Base-by-base conservation (phyloP, 2,113 vertebrate genomes). In the Caretta caretta region DNA sequence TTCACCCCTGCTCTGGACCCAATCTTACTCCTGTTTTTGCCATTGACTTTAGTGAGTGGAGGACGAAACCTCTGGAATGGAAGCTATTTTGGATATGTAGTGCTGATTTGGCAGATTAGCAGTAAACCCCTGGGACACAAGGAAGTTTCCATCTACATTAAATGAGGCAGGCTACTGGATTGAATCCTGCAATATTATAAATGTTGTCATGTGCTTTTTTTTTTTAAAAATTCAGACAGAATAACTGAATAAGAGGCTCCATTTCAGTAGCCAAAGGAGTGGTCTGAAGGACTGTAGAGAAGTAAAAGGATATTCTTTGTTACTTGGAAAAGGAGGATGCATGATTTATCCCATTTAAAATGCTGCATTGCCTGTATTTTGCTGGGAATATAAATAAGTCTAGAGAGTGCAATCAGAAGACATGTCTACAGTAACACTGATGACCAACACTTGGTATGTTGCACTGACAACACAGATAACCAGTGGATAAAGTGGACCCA, bases 41-140 rank as follows among this genome's bases (percentile, higher is more conserved):
- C 3, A 0, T n/a, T 89, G 57, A 80, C 29, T 94, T 93, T 62
- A 94, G 93, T 0, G 86, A 56, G 29, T 89, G 22, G 80, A 93
- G 87, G 79, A 93, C 94, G 91, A 96, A 49, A 91, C 84, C 80
- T 93, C 78, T 83, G 85, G 7, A 72, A 86, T 80, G 84, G 56
- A 93, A 93, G 56, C 50, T 89, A 86, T 83, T 86, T 72, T 83
- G 78, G 27, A 50, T 1, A 59, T 56, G 54, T 86, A 82, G 54
- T 80, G 90, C 1, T 83, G 93, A 94, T 93, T 89, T 92, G 59
- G 84, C 87, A 94, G 89, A 96, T 94, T 38, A 95, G 62, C 57
- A 85, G 53, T 54, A 72, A 7, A 27, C 25, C 49, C 13, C 46
- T 92, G 87, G 35, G 42, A 49, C 11, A 93, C 83, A 96, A 94